Percentiles rank a stretch among this genome's conserved stretches.
phyloP scores from a whole-genome alignment of 2,888 invertebrate genomes.

The Brenthis hecate region DNA sequence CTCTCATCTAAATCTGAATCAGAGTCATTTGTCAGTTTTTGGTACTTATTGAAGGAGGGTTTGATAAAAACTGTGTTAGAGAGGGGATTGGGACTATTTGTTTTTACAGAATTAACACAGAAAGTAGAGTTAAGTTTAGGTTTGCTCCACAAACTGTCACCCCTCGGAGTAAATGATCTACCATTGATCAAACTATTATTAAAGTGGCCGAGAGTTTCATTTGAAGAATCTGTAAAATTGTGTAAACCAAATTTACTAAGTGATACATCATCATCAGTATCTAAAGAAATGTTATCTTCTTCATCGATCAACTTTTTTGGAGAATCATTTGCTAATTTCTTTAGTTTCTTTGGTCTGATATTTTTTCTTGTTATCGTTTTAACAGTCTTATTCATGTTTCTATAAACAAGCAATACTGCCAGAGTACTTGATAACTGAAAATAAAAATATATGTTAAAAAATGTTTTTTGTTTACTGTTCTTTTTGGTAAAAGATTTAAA shows the following conservation, averaged over 20 bases:
- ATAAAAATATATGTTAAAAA: conserved; percentile 36
- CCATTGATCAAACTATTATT: conserved; percentile 62
- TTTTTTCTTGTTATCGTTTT: conserved; percentile 46
- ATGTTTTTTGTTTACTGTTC: too few relatives aligned
- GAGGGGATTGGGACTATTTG: conserved; percentile 62
- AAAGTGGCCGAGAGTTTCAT: conserved; percentile 56
- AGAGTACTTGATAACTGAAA: conserved; percentile 66
- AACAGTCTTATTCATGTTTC: conserved; percentile 51
- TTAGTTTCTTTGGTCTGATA: conserved; percentile 57
- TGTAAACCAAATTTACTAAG: conserved; percentile 72
- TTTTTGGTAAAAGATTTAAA: too few relatives aligned
- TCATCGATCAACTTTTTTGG: conserved; percentile 53
- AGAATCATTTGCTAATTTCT: conserved; percentile 55
- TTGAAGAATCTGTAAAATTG: conserved; percentile 69
- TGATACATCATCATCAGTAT: conserved; percentile 76
- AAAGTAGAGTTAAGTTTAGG: conserved; percentile 72
- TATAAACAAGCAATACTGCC: conserved; percentile 62
- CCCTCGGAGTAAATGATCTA: conserved; percentile 64
- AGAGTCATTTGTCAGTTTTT: conserved; percentile 68
- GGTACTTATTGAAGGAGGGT: conserved; percentile 71
- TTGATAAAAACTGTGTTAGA: conserved; percentile 67
- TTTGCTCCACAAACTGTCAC: conserved; percentile 64
- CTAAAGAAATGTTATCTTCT: conserved; percentile 60
- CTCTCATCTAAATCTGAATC: conserved; percentile 81
- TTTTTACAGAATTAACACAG: conserved; percentile 61